These are phyloP conservation scores for Amphiprion clarkii DNA, from an alignment of 2,797 vertebrate genomes.

Conservation along the genomic window DNA sequence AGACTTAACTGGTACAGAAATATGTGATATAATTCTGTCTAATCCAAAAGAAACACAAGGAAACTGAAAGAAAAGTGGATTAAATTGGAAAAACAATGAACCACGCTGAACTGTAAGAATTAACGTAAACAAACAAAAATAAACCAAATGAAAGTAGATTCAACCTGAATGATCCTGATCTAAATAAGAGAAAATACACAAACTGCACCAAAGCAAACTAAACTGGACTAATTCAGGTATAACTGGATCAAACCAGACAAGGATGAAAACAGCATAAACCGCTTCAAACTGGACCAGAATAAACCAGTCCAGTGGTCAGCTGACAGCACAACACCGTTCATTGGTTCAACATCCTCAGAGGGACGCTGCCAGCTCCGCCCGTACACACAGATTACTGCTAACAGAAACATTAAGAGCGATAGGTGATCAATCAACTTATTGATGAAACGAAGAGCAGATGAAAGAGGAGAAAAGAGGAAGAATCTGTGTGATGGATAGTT, in stretches of 20 bases:
- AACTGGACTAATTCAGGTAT: neutral
- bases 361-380: neutral
- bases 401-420: neutral
- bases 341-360: neutral
- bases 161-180: no score
- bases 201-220: neutral
- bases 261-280: neutral
- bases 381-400: neutral
- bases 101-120: neutral
- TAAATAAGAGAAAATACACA: no score
- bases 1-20: neutral
- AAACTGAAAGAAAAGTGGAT: neutral
- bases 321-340: neutral
- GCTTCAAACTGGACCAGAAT: conserved; percentile 12
- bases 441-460: conserved; percentile 13
- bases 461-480: conserved; percentile 1
- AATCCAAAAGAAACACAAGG: neutral
- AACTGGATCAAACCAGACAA: neutral
- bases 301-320: neutral
- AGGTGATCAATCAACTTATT: conserved; percentile 18
- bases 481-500: neutral
- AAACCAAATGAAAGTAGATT: no score
- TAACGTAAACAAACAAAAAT: no score
- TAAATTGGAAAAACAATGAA: neutral
- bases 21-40: no score